Percentiles rank a stretch among this genome's conserved stretches.
These are phyloP conservation scores for Colius striatus DNA, from an alignment of 2,113 vertebrate species.

Conservation along the genomic window DNA sequence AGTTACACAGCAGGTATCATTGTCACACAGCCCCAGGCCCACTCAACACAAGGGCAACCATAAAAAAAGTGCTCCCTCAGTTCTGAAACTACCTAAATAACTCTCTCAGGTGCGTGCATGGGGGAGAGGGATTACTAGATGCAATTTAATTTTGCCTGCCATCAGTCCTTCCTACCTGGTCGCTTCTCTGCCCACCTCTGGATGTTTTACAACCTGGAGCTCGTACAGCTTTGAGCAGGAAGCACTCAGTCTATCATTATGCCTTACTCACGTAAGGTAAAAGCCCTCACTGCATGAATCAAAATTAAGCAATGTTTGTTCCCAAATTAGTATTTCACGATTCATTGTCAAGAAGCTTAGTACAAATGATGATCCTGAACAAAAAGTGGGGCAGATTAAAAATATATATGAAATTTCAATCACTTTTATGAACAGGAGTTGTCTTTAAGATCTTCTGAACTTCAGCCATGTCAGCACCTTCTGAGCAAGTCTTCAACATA, in stretches of 20 bases:
- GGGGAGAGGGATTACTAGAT: neutral
- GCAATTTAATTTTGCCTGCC: neutral
- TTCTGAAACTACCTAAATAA: neutral
- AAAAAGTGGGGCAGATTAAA: neutral
- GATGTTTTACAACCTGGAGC: neutral
- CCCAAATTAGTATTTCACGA: neutral
- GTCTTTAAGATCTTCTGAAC: neutral
- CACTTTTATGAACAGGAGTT: neutral
- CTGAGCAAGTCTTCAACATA: neutral
- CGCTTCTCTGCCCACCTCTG: neutral
- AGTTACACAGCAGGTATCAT: accelerated
- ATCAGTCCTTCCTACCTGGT: neutral
- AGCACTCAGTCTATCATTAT: neutral
- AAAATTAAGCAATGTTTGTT: neutral
- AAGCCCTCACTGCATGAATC: neutral
- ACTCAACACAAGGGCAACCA: neutral
- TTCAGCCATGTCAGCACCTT: neutral
- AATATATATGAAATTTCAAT: neutral
- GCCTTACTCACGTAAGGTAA: neutral
- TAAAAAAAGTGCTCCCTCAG: neutral
- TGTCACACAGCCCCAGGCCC: neutral
- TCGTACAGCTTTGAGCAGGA: neutral
- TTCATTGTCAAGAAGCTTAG: neutral
- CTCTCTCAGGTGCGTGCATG: accelerated
- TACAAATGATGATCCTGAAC: neutral